Base-by-base conservation (phyloP, 2,888 invertebrate species). In the Perdita meconis region DNA sequence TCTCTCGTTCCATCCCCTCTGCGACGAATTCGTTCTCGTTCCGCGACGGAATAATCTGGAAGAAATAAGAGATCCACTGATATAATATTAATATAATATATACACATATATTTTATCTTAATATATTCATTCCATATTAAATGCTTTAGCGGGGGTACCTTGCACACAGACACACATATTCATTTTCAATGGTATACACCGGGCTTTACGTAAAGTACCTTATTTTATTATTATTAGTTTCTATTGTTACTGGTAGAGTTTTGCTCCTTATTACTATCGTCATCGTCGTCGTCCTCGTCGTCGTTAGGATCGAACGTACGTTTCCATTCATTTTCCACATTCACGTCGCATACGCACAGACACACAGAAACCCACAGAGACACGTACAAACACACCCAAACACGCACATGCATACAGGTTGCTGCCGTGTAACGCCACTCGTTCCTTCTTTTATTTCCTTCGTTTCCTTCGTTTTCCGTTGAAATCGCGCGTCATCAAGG, bases 151-250 rank as follows among this genome's bases (percentile, higher is more conserved):
- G 88, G 88, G 47, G 89, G 88, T 87, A 90, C 88, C 85, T 89
- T 85, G 84, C 83, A 84, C 84, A 87, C 82, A 87, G 80, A 84
- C 85, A 84, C 86, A 84, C 86, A 84, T 86, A 83, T 89, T 87
- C 86, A 85, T 86, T 85, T 30, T 78, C 86, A 86, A 84, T 85
- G 82, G 85, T 87, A 83, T 86, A 86, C 87, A 87, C 87, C 86
- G 90, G 90, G 86, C 88, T 91, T 91, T 89, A 89, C 90, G 82
- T 89, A 89, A 88, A 90, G 90, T 91, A 91, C 90, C 90, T 91
- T 90, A 86, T 73, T 66, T 83, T 83, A 86, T 83, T 78, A 72
- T 81, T 79, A 81, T 77, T 80, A 73, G 63, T 70, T 67, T 70
- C 30, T 77, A 73, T 57, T 56, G 73, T 67, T 73, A 75, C 68